These are phyloP conservation scores for Pandemis cinnamomeana DNA, from an alignment of 2,888 invertebrate genomes.

Conservation along the genomic window DNA sequence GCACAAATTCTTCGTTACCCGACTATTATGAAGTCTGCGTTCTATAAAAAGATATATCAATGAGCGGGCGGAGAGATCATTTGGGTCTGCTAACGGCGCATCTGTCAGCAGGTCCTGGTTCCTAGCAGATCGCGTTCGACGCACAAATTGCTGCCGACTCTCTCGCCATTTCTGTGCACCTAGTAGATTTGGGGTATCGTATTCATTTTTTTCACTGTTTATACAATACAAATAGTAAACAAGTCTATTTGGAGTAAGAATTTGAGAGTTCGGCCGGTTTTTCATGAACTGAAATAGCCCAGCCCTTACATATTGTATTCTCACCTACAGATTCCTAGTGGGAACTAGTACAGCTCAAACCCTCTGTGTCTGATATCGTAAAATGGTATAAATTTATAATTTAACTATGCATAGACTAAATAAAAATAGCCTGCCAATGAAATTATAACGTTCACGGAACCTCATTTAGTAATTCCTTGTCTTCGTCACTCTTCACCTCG, in stretches of 20 bases:
- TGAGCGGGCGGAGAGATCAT: conserved; percentile 16
- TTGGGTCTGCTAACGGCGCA: conserved; percentile 7
- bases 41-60: conserved; percentile 31
- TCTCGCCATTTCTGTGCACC: conserved; percentile 26
- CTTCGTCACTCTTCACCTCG: conserved; percentile 11
- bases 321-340: neutral
- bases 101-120: conserved; percentile 29
- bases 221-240: conserved; percentile 1
- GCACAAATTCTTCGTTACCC: conserved; percentile 6
- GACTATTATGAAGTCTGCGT: conserved; percentile 5
- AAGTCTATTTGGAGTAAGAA: neutral
- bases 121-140: conserved; percentile 6
- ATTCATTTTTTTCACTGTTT: conserved; percentile 17
- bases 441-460: neutral
- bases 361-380: too few relatives aligned
- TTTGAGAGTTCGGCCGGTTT: neutral
- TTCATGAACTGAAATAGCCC: neutral
- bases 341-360: too few relatives aligned
- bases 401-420: too few relatives aligned
- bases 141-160: conserved; percentile 5
- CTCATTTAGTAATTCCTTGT: conserved; percentile 9
- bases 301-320: neutral
- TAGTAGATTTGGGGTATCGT: conserved; percentile 15
- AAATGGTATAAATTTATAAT: too few relatives aligned
- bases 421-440: neutral